These are phyloP conservation scores for Borostomias antarcticus DNA, from an alignment of 2,797 vertebrate genomes.

Conservation along the genomic window DNA sequence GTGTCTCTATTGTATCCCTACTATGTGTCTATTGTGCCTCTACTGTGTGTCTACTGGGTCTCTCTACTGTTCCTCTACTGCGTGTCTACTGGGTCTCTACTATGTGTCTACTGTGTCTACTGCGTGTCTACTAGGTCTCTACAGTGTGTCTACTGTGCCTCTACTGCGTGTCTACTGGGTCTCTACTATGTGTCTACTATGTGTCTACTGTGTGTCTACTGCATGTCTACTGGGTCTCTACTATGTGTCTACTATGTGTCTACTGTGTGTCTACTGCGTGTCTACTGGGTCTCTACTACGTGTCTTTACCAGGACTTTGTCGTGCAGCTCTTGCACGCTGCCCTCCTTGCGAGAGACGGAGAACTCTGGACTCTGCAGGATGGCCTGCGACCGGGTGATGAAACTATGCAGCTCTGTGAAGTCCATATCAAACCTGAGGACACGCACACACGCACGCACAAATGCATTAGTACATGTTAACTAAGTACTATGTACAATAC, in stretches of 20 bases:
- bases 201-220: not conserved
- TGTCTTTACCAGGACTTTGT: slow-evolving; percentile 90
- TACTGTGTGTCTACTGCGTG: not conserved
- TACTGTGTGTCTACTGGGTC: not conserved
- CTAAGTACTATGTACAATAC: too few species aligned
- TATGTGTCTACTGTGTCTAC: not conserved
- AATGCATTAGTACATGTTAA: too few species aligned
- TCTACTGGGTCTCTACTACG: not conserved
- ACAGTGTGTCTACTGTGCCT: not conserved
- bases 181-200: not conserved
- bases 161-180: not conserved
- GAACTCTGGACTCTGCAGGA: slow-evolving; percentile 92
- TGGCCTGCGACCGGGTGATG: slow-evolving; percentile 95
- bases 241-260: not conserved
- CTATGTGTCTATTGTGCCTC: not conserved
- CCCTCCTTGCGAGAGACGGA: slow-evolving; percentile 89
- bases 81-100: not conserved
- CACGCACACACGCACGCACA: slow-evolving; percentile 26
- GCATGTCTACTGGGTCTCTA: slow-evolving; percentile 2
- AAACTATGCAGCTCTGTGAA: slow-evolving; percentile 97
- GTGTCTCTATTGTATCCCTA: too few species aligned
- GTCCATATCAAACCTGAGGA: slow-evolving; percentile 90
- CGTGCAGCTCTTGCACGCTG: slow-evolving; percentile 88
- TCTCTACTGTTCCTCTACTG: not conserved
- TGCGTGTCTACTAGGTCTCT: not conserved